phyloP scores from a whole-genome alignment of 2,113 vertebrate genomes.

The Zosterops hypoxanthus region DNA sequence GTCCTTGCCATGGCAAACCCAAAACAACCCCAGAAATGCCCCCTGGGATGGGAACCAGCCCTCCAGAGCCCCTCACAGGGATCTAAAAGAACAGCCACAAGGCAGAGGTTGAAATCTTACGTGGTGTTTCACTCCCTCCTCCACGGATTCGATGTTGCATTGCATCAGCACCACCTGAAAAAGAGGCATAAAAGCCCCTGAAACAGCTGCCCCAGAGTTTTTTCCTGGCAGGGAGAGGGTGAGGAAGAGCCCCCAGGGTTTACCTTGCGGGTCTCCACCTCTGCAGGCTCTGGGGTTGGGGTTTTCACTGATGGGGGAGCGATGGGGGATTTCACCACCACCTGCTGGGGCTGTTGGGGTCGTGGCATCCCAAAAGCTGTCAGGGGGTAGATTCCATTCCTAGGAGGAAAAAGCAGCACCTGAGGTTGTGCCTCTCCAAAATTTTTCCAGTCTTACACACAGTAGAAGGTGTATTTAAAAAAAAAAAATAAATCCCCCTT shows the following conservation, averaged over 20 bases:
- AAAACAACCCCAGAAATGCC: not conserved
- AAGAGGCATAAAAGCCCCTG: not conserved
- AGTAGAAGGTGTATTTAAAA: not conserved
- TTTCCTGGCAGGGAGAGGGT: rapidly evolving
- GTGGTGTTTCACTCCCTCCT: conserved; percentile 94
- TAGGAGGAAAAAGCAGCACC: conserved; percentile 34
- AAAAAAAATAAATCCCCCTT: not conserved
- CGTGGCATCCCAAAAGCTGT: conserved; percentile 93
- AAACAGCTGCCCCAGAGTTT: not conserved
- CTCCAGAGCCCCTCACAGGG: not conserved
- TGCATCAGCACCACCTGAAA: conserved; percentile 96
- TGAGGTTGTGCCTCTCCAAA: not conserved
- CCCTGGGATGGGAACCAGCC: not conserved
- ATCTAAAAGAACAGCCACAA: not conserved
- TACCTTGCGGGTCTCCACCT: conserved; percentile 96
- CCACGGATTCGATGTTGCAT: conserved; percentile 96
- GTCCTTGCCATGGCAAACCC: not conserved
- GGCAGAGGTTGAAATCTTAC: conserved; percentile 69
- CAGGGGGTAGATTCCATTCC: conserved; percentile 96
- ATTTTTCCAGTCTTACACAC: not conserved
- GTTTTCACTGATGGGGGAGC: conserved; percentile 94
- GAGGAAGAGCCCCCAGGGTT: not conserved
- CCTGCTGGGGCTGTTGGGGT: conserved; percentile 95
- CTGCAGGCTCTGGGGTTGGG: conserved; percentile 94
- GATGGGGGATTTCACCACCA: conserved; percentile 92